phyloP scores from a whole-genome alignment of 1,140 invertebrate species.

The Portunus trituberculatus region DNA sequence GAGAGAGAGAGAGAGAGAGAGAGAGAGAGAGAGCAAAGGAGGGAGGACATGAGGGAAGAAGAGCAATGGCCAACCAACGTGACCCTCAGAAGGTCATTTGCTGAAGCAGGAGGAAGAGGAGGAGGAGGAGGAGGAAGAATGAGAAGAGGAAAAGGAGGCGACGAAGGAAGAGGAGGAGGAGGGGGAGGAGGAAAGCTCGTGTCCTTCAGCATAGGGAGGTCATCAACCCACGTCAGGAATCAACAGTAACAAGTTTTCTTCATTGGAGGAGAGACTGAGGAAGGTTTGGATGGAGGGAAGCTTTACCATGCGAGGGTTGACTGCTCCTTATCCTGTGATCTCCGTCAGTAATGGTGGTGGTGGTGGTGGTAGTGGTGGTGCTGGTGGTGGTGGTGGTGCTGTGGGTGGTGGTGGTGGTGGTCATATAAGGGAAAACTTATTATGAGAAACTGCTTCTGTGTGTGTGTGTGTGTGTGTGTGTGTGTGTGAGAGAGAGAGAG shows the following conservation, averaged over 20 bases:
- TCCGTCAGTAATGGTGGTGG: not conserved
- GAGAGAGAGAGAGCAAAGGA: too few species aligned
- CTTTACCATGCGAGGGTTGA: too few species aligned
- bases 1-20: too few species aligned
- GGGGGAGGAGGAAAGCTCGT: not conserved
- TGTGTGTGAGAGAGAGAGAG: too few species aligned
- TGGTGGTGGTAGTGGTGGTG: not conserved
- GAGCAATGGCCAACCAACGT: not conserved
- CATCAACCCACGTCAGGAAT: not conserved
- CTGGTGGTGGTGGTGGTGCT: not conserved
- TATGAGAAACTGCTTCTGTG: not conserved
- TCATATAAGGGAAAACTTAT: not conserved
- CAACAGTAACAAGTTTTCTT: not conserved
- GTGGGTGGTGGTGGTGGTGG: not conserved
- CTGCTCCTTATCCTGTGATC: not conserved
- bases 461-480: too few species aligned
- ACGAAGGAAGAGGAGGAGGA: not conserved
- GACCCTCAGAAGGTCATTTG: not conserved
- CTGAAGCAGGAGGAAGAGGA: not conserved
- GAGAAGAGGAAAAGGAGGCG: not conserved
- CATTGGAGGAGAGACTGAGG: not conserved
- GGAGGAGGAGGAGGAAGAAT: not conserved
- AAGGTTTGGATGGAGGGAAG: not conserved
- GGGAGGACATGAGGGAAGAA: not conserved
- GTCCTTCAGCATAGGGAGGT: not conserved